phyloP scores from a whole-genome alignment of 2,888 invertebrate species.

The Artemia sinica region DNA sequence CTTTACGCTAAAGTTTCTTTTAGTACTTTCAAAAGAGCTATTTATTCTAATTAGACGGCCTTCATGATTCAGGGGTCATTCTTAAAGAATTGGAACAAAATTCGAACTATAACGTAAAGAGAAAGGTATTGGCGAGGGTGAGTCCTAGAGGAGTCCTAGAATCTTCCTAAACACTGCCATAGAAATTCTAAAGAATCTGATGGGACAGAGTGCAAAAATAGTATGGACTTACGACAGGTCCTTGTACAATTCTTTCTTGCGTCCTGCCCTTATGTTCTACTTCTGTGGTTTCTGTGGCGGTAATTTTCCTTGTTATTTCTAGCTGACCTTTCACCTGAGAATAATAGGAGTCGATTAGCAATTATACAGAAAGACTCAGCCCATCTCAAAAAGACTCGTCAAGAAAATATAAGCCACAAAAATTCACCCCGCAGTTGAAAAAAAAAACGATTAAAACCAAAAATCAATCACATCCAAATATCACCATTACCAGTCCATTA shows the following conservation, averaged over 20 bases:
- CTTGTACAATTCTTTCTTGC: slow-evolving; percentile 67
- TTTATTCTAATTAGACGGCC: too few species aligned
- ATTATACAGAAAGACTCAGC: not conserved
- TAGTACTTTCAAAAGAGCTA: too few species aligned
- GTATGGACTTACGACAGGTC: slow-evolving; percentile 41
- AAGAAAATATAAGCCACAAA: not conserved
- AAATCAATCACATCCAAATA: not conserved
- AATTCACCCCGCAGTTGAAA: not conserved
- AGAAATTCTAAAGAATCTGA: too few species aligned
- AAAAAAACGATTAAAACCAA: not conserved
- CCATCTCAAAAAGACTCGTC: not conserved
- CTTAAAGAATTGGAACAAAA: too few species aligned
- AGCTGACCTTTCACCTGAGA: slow-evolving; percentile 50
- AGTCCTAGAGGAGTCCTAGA: too few species aligned
- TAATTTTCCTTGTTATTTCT: slow-evolving; percentile 78
- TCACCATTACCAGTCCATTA: not conserved
- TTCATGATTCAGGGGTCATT: too few species aligned
- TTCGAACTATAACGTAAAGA: too few species aligned
- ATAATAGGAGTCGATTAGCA: not conserved
- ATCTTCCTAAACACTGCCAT: too few species aligned
- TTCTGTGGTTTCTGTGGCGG: slow-evolving; percentile 79
- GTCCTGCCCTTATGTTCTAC: slow-evolving; percentile 75
- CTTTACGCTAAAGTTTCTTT: too few species aligned
- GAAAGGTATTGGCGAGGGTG: too few species aligned
- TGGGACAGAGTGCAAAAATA: not conserved